These are phyloP conservation scores for Lepetodrilus schrolli DNA, from an alignment of 2,888 invertebrate genomes.

Conservation along the genomic window DNA sequence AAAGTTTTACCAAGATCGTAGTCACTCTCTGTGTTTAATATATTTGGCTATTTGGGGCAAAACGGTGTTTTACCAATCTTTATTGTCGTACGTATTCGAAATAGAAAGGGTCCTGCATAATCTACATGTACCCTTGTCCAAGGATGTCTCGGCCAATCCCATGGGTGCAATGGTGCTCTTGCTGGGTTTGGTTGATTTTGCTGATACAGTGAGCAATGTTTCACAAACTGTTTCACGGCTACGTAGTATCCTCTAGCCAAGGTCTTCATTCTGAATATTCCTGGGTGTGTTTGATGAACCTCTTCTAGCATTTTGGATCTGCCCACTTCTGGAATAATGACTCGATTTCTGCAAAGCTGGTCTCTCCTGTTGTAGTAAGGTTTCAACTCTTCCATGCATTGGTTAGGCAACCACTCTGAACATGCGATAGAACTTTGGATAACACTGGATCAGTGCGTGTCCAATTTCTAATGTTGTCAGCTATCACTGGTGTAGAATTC, in stretches of 20 bases:
- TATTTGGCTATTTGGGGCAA: no score
- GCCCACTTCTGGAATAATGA: not conserved
- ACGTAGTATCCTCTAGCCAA: not conserved
- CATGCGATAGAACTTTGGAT: not conserved
- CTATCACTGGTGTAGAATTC: not conserved
- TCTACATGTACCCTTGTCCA: no score
- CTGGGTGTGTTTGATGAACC: not conserved
- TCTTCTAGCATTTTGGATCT: not conserved
- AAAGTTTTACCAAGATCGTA: no score
- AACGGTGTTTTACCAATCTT: no score
- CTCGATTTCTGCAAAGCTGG: not conserved
- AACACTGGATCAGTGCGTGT: not conserved
- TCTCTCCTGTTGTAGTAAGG: not conserved
- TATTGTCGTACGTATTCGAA: no score
- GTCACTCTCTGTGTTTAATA: no score
- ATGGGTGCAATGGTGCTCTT: no score
- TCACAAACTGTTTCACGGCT: no score
- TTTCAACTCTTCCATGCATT: not conserved
- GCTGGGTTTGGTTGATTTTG: no score
- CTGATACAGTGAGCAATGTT: no score
- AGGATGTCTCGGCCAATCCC: no score
- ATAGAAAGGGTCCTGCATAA: no score
- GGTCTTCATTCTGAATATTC: not conserved
- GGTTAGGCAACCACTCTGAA: not conserved
- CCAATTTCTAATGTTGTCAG: not conserved